Base-by-base conservation (phyloP, 1,140 invertebrate species). In the Penaeus japonicus region DNA sequence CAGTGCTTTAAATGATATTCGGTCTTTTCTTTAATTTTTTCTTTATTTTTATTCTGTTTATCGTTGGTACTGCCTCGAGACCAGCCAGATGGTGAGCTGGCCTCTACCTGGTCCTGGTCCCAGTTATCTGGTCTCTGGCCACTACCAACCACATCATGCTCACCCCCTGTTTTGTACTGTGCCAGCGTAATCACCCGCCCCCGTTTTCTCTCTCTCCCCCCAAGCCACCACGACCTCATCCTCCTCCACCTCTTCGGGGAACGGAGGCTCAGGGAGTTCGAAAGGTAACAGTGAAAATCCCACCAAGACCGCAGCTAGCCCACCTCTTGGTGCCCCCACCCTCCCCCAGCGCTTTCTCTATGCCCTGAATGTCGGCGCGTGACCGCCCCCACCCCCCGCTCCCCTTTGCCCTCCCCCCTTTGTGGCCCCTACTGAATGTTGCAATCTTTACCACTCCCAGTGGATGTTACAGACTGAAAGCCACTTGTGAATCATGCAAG, bases 211-310 rank as follows among this genome's bases (percentile, higher is more conserved):
- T 88, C 80, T 88, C 87, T 57, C 80, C 87, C 80, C 35, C 70
- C 80, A 88, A 88, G 87, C 87, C 80, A 77, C 80, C 80, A 59
- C 87, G 79, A 83, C 78, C 87, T 59, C 70, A 39, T 87, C 87
- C 81, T 83, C 85, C 62, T 81, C 85, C 79, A 82, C 79, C 79
- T 87, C 47, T 81, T 24, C 87, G 35, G 87, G 87, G 65, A 88
- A 88, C 77, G 87, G 87, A 88, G 87, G 87, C 24, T 77, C 87
- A 78, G 87, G 80, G 65, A 83, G 80, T 77, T 47, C 80, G 2
- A 88, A 88, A 88, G 87, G 87, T 88, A 88, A 88, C 55, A 27
- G 20, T 53, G 39, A 53, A 10, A 53, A 32, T 79, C 77, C 39
- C 39, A 53, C n/a, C 15, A 53, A 10, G 47, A 47, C 75, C 47